Base-by-base conservation (phyloP, 2,797 vertebrate genomes). In the Scleropages formosus region DNA sequence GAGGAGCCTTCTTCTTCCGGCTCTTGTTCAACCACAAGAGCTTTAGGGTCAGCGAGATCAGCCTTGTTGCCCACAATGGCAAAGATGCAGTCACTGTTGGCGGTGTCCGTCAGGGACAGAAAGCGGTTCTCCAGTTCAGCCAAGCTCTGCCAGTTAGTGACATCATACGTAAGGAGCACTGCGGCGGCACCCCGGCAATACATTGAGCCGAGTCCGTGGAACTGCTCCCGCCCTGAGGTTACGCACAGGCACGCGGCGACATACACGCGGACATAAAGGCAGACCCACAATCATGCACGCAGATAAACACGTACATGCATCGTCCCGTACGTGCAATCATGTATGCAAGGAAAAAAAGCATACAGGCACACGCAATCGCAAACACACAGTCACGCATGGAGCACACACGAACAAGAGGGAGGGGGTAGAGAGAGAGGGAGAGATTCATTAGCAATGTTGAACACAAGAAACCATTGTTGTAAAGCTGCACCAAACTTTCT, bases 161-260 rank as follows among this genome's bases (percentile, higher is more conserved):
- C 94, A 0, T 99, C 97, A 0, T 99, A 99, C 0, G 93, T 97
- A 63, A 99, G 92, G 86, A 99, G 95, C 86, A 98, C 83, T 0
- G 96, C 98, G 0, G 94, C 91, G 0, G 98, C 98, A 0, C 96
- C 95, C 13, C 97, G 89, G 80, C 98, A 98, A 90, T 98, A 99
- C 98, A 99, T 95, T 1, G 98, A 99, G 59, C 98, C 98, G 16
- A 99, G 88, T 31, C 98, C 96, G 0, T 99, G 98, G 83, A 98
- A 99, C 89, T 98, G 97, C 80, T 99, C 97, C 2, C 96, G 92
- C 78, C 98, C 98, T 99, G 89, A 73, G 51, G 12, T 53, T 39
- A 80, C 74, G 80, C 11, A 44, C 10, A 64, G 24, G 39, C 12
- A 51, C 59, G 56, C 24, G 70, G 15, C 1, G 15, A 51, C 4